Base-by-base conservation (phyloP, 2,888 invertebrate species). In the Hydroisotoma schaefferi region DNA sequence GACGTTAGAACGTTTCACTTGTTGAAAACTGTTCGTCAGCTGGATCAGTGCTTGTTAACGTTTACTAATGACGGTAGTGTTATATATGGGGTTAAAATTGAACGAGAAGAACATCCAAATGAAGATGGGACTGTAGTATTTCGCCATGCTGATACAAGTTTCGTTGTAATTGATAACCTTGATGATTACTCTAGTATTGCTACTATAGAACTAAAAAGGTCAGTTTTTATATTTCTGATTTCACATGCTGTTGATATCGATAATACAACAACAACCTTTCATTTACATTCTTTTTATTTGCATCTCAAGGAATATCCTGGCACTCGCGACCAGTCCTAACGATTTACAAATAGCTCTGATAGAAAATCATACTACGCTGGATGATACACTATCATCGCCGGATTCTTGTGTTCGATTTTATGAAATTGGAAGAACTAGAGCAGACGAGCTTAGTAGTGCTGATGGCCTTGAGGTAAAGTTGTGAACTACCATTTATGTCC, bases 1-100 rank as follows among this genome's bases (percentile, higher is more conserved):
- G 99, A 99, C 77, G 78, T 98, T 26, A 81, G 98, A 71, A 95
- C 94, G 43, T 97, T 93, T 77, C 92, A 94, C 75, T 79, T 99
- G 43, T 79, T 99, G 33, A 86, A 94, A 76, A 97, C 97, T 0
- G 95, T 99, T 53, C 91, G 95, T 1, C 87, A 89, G 0, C 80
- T 99, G 65, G 94, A 97, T 76, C 92, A 94, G 76, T 93, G 93
- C 68, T 84, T 86, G 76, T 85, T 95, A 27, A 83, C 86, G 61
- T 99, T 99, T 78, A 94, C 93, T 59, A 87, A 90, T 2, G 82
- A 87, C 56, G 90, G 89, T 70, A 87, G 87, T 72, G 88, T 91
- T 27, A 85, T 98, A 62, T 98, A 94, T 78, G 93, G 94, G 15
- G 85, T 89, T 27, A 84, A 86, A 29, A 81, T 87, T 62, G 90